phyloP scores from a whole-genome alignment of 2,888 invertebrate genomes.

The Tiliacea aurago region DNA sequence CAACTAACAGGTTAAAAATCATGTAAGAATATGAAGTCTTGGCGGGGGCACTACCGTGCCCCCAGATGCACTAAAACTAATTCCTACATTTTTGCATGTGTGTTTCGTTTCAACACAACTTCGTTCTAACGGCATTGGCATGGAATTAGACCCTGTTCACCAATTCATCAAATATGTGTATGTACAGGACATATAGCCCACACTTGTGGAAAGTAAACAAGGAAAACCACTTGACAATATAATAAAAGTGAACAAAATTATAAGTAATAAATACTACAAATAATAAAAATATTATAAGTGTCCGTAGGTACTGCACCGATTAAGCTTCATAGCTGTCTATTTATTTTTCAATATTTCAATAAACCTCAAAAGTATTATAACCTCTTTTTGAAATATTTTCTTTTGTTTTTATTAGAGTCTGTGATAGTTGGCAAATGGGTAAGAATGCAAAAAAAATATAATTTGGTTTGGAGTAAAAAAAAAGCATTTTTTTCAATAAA shows the following conservation, averaged over 20 bases:
- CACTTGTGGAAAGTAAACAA: conserved; percentile 13
- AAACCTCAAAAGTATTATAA: too few species aligned
- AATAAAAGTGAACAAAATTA: too few species aligned
- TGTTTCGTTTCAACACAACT: conserved; percentile 5
- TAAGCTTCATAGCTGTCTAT: neutral
- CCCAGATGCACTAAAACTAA: neutral
- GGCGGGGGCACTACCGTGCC: too few species aligned
- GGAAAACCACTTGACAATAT: neutral
- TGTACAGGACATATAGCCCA: conserved; percentile 22
- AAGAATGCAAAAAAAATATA: neutral
- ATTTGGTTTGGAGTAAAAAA: neutral
- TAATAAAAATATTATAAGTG: neutral
- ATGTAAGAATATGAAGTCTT: neutral
- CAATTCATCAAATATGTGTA: conserved; percentile 14
- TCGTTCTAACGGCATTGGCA: neutral
- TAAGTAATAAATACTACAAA: too few species aligned
- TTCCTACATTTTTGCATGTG: neutral
- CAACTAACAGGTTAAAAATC: neutral
- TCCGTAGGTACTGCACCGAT: neutral
- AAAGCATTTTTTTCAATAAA: neutral
- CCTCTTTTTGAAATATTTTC: too few species aligned
- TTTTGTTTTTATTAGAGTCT: neutral
- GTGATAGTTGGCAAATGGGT: neutral
- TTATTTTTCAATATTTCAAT: neutral
- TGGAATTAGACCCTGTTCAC: neutral